Evolutionary conservation across 64 coral and sea anemone genomes (phyloP), one percentile per base, ranked within the genome.

Genomic region (Trachythela sp.): DNA sequence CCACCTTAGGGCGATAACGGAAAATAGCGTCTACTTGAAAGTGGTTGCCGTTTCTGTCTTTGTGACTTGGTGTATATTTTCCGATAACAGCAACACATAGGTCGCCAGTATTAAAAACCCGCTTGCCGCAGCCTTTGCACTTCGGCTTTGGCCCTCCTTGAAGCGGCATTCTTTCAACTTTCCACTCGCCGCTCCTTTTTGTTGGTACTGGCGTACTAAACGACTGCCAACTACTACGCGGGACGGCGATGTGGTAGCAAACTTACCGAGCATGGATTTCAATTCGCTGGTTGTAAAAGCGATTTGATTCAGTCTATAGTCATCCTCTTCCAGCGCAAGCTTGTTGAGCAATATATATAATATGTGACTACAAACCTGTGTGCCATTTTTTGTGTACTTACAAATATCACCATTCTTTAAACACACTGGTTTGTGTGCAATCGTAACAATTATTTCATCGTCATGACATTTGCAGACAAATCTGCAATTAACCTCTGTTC

Each of bases 281-380:
- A 68, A 68, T 68, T 68, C 59, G 15, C 59, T 68, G 30, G 59
- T 68, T 68, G 59, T 68, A 68, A 6, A 68, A 2, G 59, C 59
- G 15, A 68, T 68, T 31, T 68, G 59, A 31, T 68, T 68, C 6
- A 68, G 59, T 68, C 30, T 68, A n/a, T 68, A 22, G 18, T 68
- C 59, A 68, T 68, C 30, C 15, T 68, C 59, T 68, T 68, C 59
- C 59, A 68, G 59, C 18, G 4, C 59, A 68, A 68, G 4, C 59
- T 68, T 68, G 59, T 68, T 68, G 5, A 68, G 59, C 59, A 68
- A 68, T n/a, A 68, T 68, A 68, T 68, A 68, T 68, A 68, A 8
- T 4, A 68, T 68, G 30, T 68, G 59, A 2, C 59, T 68, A 31
- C 59, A 68, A 68, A 68, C 59, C 30, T 68, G 20, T 68, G 59